phyloP scores from a whole-genome alignment of 2,113 vertebrate species.

The Psophia crepitans region DNA sequence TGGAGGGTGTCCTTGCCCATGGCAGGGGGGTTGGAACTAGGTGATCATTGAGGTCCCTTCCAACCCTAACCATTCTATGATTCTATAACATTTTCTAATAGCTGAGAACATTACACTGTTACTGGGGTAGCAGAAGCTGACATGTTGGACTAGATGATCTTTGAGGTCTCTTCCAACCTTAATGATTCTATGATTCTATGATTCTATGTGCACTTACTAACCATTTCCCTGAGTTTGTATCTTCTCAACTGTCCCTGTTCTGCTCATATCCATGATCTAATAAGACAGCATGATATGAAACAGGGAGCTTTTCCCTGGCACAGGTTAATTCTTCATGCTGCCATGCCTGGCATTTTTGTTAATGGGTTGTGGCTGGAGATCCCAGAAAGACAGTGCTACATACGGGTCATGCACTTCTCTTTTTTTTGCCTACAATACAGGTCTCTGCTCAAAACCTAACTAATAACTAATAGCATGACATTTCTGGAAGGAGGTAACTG shows the following conservation, averaged over 20 bases:
- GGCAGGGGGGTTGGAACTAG: no score
- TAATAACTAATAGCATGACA: not conserved
- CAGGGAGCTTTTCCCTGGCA: not conserved
- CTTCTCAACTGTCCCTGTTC: not conserved
- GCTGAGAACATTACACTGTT: not conserved
- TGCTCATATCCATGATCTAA: not conserved
- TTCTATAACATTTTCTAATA: not conserved
- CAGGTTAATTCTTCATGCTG: not conserved
- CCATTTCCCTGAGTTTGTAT: not conserved
- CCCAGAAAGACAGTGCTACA: not conserved
- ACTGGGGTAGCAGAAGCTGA: not conserved
- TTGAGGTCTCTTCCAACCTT: no score
- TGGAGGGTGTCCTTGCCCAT: no score
- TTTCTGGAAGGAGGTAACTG: not conserved
- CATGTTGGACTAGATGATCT: no score
- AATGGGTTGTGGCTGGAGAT: not conserved
- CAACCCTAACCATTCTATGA: no score
- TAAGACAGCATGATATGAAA: not conserved
- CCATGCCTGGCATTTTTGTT: not conserved
- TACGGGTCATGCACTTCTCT: not conserved
- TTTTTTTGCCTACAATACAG: not conserved
- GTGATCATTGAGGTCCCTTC: no score
- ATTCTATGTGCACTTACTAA: not conserved
- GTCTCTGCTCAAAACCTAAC: not conserved
- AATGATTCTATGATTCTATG: no score